A percentile compares a stretch with the other conserved stretches of the same genome.
phyloP scores from a whole-genome alignment of 2,113 vertebrate species.

The Micromys minutus region DNA sequence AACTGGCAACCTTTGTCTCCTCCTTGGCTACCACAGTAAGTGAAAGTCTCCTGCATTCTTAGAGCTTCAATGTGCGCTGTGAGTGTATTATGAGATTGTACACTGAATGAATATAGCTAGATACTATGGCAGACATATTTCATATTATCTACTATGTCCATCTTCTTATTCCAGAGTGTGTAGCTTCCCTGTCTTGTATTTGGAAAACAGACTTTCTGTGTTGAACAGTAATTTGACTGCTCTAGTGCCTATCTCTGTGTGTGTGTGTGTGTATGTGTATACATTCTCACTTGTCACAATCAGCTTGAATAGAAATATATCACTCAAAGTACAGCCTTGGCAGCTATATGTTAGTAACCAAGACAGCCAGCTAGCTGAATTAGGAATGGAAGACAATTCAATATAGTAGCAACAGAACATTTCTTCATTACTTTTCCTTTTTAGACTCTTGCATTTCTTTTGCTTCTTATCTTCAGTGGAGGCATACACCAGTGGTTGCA shows the following conservation, averaged over 20 bases:
- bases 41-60: not conserved
- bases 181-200: conserved; percentile 62
- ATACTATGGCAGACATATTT: not conserved
- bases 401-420: not conserved
- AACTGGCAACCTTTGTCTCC: not conserved
- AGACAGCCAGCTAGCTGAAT: not conserved
- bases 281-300: conserved; percentile 54
- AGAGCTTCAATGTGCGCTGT: not conserved
- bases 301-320: conserved; percentile 8
- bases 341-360: not conserved
- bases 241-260: not conserved
- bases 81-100: conserved; percentile 17
- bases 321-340: not conserved
- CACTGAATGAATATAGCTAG: conserved; percentile 3
- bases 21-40: not conserved
- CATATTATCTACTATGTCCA: conserved; percentile 29
- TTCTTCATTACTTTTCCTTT: not conserved
- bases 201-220: conserved; percentile 51
- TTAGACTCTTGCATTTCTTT: not conserved
- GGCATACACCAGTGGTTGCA: not conserved
- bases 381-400: not conserved
- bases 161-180: not conserved
- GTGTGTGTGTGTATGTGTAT: not conserved
- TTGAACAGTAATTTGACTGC: conserved; percentile 56
- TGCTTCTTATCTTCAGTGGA: not conserved